Evolutionary conservation across 2,888 invertebrate species (phyloP), one percentile per base, ranked within the genome.

Genomic region (Dicyrtomina minuta): DNA sequence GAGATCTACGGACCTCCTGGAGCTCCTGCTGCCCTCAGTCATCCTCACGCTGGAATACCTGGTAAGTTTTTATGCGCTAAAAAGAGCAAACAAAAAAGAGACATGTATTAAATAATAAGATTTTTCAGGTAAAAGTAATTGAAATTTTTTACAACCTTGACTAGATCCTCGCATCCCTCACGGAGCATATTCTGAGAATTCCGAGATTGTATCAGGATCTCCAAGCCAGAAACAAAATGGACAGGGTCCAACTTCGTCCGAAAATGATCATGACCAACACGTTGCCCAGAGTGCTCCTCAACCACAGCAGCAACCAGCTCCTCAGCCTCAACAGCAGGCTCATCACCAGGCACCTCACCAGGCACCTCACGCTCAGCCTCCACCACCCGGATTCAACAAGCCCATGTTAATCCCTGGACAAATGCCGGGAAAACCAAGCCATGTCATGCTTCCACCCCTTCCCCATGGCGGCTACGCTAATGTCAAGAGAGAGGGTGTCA

Each of bases 151-250:
- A n/a, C n/a, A 49, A 2, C 58, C 39, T 58, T 27, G n/a, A n/a
- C 90, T 91, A 39, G 93, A 93, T 83, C 93, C 93, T 20, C 86
- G 93, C 79, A 92, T 93, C 83, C 93, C 92, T 2, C 90, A 90
- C 55, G 91, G 90, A 68, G 89, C 90, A 17, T 92, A 89, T 82
- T 92, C 91, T 39, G 91, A 93, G 82, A 90, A 89, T 81, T 90
- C 90, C 79, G 90, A 92, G 80, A 86, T 89, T 60, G 89, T 93
- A 39, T 91, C 91, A 60, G 88, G 91, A 1, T 92, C 92, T 1
- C 88, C 89, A 0, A 51, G 59, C 33, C 59, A 59, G 26, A 58
- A 60, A 22, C 58, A 65, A 33, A 8, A 8, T 33, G 33, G 33
- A n/a, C n/a, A n/a, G n/a, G 65, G 68, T 60, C 71, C 66, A 61